Base-by-base conservation (phyloP, 2,113 vertebrate species). In the Trinectes maculatus region DNA sequence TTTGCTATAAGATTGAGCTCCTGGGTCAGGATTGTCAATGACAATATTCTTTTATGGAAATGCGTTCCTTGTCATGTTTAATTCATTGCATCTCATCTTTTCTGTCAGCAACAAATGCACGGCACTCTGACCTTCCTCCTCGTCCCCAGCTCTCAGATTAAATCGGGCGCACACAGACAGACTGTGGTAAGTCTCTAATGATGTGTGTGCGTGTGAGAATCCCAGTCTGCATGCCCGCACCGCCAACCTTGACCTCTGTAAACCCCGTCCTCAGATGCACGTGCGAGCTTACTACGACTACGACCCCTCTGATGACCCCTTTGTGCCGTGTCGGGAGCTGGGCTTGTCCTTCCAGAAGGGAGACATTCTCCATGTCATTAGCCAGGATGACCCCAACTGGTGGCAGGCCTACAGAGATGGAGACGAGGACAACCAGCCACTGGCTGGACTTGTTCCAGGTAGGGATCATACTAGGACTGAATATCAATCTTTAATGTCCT, bases 401-500 rank as follows among this genome's bases (percentile, higher is more conserved):
- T 99, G 96, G 97, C 97, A 99, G 87, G 96, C 96, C 70, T 98
- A 98, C 90, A 89, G 95, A 85, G 97, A 99, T 43, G 96, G 96
- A 24, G 96, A 98, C 15, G 96, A 98, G 89, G 95, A 99, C 81
- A 98, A 95, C 69, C 95, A 98, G 47, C 95, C 95, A 11, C 81
- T 99, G 37, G 97, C 97, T 62, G 97, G 97, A 34, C 95, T 99
- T n/a, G 87, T 99, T 68, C 97, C 96, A 91, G 96, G 97, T 99
- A 87, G 71, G 63, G 56, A 42, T 29, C 47, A 49, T 4, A 55
- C 18, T 3, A 0, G 26, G 6, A 33, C 13, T 42, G 43, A 39
- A 43, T 69, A 37, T 54, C 22, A 69, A 48, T 57, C 29, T 58
- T 9, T 51, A 34, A 12, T 57, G 66, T 42, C 19, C 54, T 53